These are phyloP conservation scores for Lamprologus sp. DNA, from an alignment of 2,113 vertebrate species.

Conservation along the genomic window DNA sequence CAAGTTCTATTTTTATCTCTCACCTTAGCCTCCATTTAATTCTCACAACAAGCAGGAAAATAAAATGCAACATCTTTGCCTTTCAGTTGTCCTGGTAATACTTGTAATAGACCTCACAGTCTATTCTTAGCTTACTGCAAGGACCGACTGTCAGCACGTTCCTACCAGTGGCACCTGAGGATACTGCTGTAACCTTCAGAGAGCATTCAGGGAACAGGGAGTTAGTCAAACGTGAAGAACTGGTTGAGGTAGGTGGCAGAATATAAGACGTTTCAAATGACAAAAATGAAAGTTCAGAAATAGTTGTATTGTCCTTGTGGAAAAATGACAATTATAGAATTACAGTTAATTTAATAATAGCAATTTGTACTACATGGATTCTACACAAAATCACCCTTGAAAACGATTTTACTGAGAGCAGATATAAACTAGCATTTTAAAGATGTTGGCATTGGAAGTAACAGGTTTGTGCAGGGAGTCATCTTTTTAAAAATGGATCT, in stretches of 20 bases:
- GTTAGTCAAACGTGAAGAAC: neutral
- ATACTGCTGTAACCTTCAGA: slow-evolving; percentile 32
- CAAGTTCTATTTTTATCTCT: neutral
- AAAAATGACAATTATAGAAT: neutral
- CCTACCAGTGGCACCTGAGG: slow-evolving; percentile 7
- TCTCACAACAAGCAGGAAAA: neutral
- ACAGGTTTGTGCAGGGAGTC: neutral
- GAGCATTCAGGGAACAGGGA: neutral
- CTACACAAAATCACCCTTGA: neutral
- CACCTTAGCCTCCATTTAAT: neutral
- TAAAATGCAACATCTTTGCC: slow-evolving; percentile 32
- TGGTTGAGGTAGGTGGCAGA: neutral
- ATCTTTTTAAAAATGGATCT: neutral
- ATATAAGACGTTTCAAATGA: neutral
- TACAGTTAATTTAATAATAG: neutral
- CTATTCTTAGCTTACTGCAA: slow-evolving; percentile 53
- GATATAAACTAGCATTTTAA: neutral
- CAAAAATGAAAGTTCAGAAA: neutral
- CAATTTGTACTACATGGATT: neutral
- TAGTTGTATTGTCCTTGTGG: neutral
- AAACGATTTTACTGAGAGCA: neutral
- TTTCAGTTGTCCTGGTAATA: slow-evolving; percentile 54
- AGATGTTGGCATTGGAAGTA: neutral
- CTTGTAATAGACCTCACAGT: slow-evolving; percentile 42
- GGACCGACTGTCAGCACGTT: slow-evolving; percentile 43